Base-by-base conservation (phyloP, 2,797 vertebrate genomes). In the Sebastes minor region DNA sequence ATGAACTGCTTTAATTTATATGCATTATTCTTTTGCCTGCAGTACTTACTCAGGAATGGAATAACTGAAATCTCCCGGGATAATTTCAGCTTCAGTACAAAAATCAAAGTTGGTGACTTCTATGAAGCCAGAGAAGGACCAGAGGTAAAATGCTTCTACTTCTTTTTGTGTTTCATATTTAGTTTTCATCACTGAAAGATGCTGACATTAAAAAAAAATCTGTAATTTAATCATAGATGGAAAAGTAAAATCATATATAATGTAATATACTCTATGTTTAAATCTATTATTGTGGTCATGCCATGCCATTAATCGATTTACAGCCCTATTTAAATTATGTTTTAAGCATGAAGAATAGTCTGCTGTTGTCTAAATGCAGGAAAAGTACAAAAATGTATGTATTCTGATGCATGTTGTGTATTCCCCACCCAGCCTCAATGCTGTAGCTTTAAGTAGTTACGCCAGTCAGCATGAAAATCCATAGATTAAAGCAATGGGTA, bases 41-140 rank as follows among this genome's bases (percentile, higher is more conserved):
- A 99, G 97, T 99, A 98, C 95, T 95, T 99, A 91, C 95, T 96
- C 93, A 97, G 97, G 95, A 98, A 97, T 95, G 97, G 97, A 96
- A 97, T 99, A 94, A 96, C 95, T 92, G 95, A 97, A 95, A 97
- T 99, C 96, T 97, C 97, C 88, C 97, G 97, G 88, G 97, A 98
- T 92, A 97, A 98, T 96, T 99, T 99, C 95, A 98, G 97, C 97
- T 99, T 99, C 95, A 99, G 97, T 95, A 96, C 97, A 95, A 99
- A 99, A 96, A 96, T 99, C 94, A 97, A 96, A 96, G 96, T 99
- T 93, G 98, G 98, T 92, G 96, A 97, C 96, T 98, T 99, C 96
- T 99, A 98, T 96, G 97, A 98, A 97, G 96, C 97, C 95, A 97
- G 97, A 97, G 97, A 98, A 94, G 97, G 97, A 96, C 96, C 96